Evolutionary conservation across 2,888 invertebrate species (phyloP).

Genomic region (Silvanus unidentatus): DNA sequence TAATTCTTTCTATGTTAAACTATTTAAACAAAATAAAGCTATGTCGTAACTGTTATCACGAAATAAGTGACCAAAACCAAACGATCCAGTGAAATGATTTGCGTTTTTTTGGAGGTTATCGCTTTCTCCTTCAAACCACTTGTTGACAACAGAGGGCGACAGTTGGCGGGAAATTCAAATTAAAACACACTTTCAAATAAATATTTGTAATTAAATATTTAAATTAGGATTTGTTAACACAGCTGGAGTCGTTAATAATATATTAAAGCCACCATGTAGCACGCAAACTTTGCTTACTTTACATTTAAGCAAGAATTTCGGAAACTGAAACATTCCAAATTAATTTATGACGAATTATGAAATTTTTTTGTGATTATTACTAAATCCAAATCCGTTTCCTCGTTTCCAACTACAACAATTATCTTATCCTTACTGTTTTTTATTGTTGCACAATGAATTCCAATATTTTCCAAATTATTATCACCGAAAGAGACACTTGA

Average conservation of each 20-base stretch:
- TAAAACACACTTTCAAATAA: no score
- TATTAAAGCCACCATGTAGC: constrained; percentile 80
- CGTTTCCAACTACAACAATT: constrained; percentile 72
- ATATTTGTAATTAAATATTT: no score
- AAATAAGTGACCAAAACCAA: no score
- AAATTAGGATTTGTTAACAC: constrained; percentile 33
- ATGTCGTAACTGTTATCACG: no score
- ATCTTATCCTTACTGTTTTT: constrained; percentile 60
- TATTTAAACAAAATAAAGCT: no score
- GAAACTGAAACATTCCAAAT: constrained; percentile 61
- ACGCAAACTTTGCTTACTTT: constrained; percentile 74
- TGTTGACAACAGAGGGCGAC: no score
- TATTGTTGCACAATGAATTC: constrained; percentile 56
- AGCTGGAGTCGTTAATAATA: constrained; percentile 63
- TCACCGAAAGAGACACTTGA: constrained; percentile 69
- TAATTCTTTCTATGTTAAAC: constrained; percentile 9
- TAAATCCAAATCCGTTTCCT: constrained; percentile 70
- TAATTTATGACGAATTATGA: constrained; percentile 2
- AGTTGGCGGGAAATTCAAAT: no score
- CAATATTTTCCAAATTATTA: constrained; percentile 63
- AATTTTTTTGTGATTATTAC: constrained; percentile 48
- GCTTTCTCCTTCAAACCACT: no score
- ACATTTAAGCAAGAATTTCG: constrained; percentile 75
- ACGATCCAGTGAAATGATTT: no score
- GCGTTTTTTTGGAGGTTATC: no score